phyloP scores from a whole-genome alignment of 2,888 invertebrate genomes.

The Altica lythri region DNA sequence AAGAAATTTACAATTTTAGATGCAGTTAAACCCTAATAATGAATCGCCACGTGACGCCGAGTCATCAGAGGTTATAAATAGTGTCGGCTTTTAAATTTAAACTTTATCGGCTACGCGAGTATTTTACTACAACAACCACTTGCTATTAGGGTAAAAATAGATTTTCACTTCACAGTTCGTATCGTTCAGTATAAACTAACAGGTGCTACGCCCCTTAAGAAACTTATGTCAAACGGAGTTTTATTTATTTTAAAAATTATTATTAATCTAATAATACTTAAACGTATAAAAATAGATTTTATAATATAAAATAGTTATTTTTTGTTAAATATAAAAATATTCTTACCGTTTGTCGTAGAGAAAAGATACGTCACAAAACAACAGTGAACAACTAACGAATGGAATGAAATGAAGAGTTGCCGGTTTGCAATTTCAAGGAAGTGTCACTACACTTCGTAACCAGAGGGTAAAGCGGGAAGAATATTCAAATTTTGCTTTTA shows the following conservation, averaged over 20 bases:
- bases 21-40: constrained; percentile 9
- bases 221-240: constrained; percentile 8
- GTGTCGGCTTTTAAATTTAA: constrained; percentile 14
- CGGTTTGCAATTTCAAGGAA: constrained; percentile 51
- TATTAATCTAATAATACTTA: constrained; percentile 21
- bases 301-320: too few species aligned
- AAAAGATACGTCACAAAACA: constrained; percentile 55
- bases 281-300: too few species aligned
- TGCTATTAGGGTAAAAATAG: constrained; percentile 41
- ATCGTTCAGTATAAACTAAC: too few species aligned
- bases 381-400: constrained; percentile 54
- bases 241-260: background rate
- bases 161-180: too few species aligned
- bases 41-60: constrained; percentile 25
- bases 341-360: constrained; percentile 55
- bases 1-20: constrained; percentile 4
- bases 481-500: constrained; percentile 47
- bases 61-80: constrained; percentile 27
- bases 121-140: constrained; percentile 44
- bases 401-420: constrained; percentile 49
- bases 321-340: constrained; percentile 8
- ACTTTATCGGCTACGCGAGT: constrained; percentile 11
- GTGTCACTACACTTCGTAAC: constrained; percentile 40
- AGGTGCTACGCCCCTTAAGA: constrained; percentile 40
- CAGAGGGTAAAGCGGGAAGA: constrained; percentile 43